phyloP scores from a whole-genome alignment of 2,888 invertebrate species.

The Drosophila parthenogenetica region DNA sequence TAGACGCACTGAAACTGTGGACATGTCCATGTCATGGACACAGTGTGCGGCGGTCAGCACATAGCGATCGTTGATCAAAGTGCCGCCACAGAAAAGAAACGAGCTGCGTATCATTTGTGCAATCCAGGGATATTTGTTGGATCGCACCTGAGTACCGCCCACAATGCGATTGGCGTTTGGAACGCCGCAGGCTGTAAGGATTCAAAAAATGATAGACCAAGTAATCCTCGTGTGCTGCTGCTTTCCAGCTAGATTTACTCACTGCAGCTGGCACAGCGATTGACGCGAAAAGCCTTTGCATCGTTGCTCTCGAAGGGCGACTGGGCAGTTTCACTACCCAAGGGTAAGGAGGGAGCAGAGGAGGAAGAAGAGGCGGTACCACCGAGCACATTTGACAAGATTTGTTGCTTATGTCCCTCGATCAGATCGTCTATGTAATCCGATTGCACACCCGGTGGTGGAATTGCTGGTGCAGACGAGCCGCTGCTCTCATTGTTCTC shows the following conservation, averaged over 20 bases:
- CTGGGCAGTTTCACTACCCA: constrained; percentile 10
- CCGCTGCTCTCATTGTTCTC: constrained; percentile 19
- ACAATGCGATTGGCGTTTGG: constrained; percentile 84
- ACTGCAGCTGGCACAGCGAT: constrained; percentile 82
- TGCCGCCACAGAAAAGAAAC: constrained; percentile 82
- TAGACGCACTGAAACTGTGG: constrained; percentile 71
- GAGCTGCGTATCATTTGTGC: constrained; percentile 77
- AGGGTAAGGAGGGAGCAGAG: background rate
- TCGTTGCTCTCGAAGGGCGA: constrained; percentile 47
- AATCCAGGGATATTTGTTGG: constrained; percentile 84
- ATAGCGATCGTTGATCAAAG: constrained; percentile 84
- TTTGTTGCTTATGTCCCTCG: constrained; percentile 80
- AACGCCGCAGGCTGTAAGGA: constrained; percentile 81
- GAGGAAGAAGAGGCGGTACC: background rate
- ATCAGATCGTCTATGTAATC: constrained; percentile 83
- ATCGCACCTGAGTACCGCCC: constrained; percentile 81
- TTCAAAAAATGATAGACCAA: background rate
- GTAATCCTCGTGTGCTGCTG: background rate
- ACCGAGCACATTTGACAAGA: constrained; percentile 72
- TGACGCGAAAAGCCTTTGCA: constrained; percentile 66
- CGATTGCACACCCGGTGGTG: constrained; percentile 61
- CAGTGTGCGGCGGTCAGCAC: constrained; percentile 84
- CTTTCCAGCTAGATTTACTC: constrained; percentile 61
- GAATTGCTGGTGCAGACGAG: background rate
- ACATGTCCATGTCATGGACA: constrained; percentile 73